phyloP scores from a whole-genome alignment of 92 coral and sea anemone species.

The Scolanthus callimorphus region DNA sequence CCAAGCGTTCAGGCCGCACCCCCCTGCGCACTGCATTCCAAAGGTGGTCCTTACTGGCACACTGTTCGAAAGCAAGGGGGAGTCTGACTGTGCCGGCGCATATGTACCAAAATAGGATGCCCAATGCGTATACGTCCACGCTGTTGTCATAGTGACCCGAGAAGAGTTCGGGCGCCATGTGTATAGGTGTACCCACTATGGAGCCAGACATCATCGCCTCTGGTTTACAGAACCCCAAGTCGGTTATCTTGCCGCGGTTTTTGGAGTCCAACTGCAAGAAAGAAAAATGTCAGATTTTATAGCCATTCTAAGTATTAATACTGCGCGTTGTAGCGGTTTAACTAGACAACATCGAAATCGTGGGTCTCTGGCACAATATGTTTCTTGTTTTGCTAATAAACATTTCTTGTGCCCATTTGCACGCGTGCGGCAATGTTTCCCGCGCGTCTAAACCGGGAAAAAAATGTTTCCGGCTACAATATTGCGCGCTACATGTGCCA shows the following conservation, averaged over 20 bases:
- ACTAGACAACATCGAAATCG: too few species aligned
- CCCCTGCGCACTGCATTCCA: conserved; percentile 98
- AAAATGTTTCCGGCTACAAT: too few species aligned
- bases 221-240: conserved; percentile 97
- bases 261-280: conserved; percentile 71
- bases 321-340: too few species aligned
- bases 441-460: too few species aligned
- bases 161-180: conserved; percentile 99
- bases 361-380: too few species aligned
- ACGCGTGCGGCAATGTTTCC: too few species aligned
- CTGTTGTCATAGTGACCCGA: conserved; percentile 99
- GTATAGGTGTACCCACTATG: conserved; percentile 97
- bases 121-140: conserved; percentile 98
- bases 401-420: too few species aligned
- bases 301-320: too few species aligned
- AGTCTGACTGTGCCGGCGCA: conserved; percentile 97
- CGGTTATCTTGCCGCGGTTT: conserved; percentile 93
- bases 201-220: conserved; percentile 99
- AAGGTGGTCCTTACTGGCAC: conserved; percentile 96
- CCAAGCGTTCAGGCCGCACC: conserved; percentile 89
- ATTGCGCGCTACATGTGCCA: too few species aligned
- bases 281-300: too few species aligned
- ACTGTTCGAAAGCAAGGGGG: conserved; percentile 94
- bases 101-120: conserved; percentile 96
- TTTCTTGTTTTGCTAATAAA: too few species aligned